Conservation (phyloP, 1,140 invertebrate genomes). For the Camponotus vicinus region DNA sequence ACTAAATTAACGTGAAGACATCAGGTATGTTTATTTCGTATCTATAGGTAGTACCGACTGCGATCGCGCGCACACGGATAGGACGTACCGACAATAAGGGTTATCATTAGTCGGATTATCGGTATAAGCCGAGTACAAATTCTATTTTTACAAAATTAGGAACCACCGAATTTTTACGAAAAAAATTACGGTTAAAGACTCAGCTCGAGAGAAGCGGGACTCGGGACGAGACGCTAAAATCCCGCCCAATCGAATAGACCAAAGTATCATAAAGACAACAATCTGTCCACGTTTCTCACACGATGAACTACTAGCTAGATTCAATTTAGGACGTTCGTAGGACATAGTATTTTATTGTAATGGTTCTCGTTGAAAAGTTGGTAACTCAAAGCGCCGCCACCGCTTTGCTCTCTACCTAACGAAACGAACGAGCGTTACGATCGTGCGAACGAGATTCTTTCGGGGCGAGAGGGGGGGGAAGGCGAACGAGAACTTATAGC, state of each 20-base stretch:
- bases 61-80: conserved; percentile 47
- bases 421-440: conserved; percentile 65
- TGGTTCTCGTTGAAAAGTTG: conserved; percentile 60
- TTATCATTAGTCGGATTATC: conserved; percentile 40
- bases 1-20: conserved; percentile 52
- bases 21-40: conserved; percentile 65
- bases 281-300: conserved; percentile 4
- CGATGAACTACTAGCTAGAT: conserved; percentile 39
- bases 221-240: conserved; percentile 42
- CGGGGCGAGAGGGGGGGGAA: conserved; percentile 43
- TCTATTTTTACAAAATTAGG: conserved; percentile 69
- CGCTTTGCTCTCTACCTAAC: conserved; percentile 38
- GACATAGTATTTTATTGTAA: conserved; percentile 58
- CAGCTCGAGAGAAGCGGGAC: conserved; percentile 62
- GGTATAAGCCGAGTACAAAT: conserved; percentile 50
- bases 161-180: conserved; percentile 68
- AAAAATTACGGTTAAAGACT: conserved; percentile 40
- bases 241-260: conserved; percentile 36
- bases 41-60: conserved; percentile 64
- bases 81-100: conserved; percentile 25
- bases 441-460: conserved; percentile 55
- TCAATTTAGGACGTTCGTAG: conserved; percentile 52
- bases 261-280: conserved; percentile 55
- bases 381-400: conserved; percentile 45
- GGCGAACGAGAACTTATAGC: conserved; percentile 80